Evolutionary conservation across 2,113 vertebrate species (phyloP).

Genomic region (Bettongia penicillata): DNA sequence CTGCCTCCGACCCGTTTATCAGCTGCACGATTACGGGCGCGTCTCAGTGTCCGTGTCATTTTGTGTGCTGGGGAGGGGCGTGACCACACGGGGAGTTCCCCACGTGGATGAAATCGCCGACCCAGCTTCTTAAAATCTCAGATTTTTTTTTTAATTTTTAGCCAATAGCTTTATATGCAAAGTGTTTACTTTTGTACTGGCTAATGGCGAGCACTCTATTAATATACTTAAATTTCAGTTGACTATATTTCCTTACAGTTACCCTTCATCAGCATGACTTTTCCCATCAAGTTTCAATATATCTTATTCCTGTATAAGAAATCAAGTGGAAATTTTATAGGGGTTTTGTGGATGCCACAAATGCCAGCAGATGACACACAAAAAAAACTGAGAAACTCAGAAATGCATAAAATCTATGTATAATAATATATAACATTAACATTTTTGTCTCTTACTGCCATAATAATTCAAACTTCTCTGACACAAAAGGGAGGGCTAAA

Average conservation of each 20-base stretch:
- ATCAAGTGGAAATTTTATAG: background rate
- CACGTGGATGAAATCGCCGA: background rate
- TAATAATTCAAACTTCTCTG: background rate
- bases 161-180: background rate
- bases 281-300: background rate
- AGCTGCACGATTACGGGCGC: too few relatives aligned
- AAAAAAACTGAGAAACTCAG: background rate
- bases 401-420: background rate
- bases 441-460: background rate
- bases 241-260: background rate
- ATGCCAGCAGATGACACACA: background rate
- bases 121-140: too few relatives aligned
- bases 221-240: background rate
- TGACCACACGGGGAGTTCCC: background rate
- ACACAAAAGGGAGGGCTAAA: background rate
- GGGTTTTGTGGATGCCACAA: background rate
- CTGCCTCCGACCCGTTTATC: too few relatives aligned
- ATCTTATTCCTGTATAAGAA: background rate
- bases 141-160: background rate
- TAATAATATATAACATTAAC: background rate
- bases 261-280: background rate
- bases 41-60: too few relatives aligned
- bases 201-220: background rate
- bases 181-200: background rate
- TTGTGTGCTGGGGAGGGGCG: too few relatives aligned